Evolutionary conservation across 2,888 invertebrate genomes (phyloP).

Genomic region (Drosophila barbarae): DNA sequence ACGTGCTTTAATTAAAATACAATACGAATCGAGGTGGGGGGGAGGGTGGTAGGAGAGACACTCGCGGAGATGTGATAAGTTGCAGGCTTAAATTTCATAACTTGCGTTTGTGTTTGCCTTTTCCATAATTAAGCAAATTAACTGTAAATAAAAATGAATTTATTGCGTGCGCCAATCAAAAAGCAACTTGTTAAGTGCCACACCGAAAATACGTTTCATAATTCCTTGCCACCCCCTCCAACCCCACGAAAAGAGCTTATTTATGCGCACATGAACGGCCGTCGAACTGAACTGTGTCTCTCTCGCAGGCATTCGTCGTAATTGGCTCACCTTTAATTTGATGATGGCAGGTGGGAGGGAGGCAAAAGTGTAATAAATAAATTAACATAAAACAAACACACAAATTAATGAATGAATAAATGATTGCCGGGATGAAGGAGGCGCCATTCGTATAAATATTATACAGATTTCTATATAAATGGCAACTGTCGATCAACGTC

Average conservation of each 20-base stretch:
- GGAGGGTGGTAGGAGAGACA: not conserved
- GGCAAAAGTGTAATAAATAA: slow-evolving; percentile 64
- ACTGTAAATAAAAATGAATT: slow-evolving; percentile 55
- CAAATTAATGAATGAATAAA: slow-evolving; percentile 74
- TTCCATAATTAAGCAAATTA: slow-evolving; percentile 62
- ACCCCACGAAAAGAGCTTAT: slow-evolving; percentile 35
- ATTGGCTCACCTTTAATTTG: slow-evolving; percentile 61
- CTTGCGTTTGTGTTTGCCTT: slow-evolving; percentile 21
- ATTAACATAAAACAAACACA: slow-evolving; percentile 73
- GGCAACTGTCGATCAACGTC: slow-evolving; percentile 73
- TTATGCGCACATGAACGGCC: slow-evolving; percentile 56
- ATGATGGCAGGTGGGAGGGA: slow-evolving; percentile 30
- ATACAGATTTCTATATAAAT: slow-evolving; percentile 52
- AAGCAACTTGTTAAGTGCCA: slow-evolving; percentile 70
- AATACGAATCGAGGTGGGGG: slow-evolving; percentile 13
- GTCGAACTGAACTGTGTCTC: not conserved
- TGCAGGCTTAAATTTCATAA: slow-evolving; percentile 55
- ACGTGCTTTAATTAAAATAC: slow-evolving; percentile 72
- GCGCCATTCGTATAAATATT: slow-evolving; percentile 56
- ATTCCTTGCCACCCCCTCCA: slow-evolving; percentile 1
- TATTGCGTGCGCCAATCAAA: slow-evolving; percentile 67
- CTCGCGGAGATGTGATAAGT: slow-evolving; percentile 53
- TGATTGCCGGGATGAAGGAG: slow-evolving; percentile 47
- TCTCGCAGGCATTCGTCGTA: slow-evolving; percentile 51
- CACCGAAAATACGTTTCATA: slow-evolving; percentile 42